These are phyloP conservation scores for Callyntrura sp. DNA, from an alignment of 2,888 invertebrate species.

Conservation along the genomic window DNA sequence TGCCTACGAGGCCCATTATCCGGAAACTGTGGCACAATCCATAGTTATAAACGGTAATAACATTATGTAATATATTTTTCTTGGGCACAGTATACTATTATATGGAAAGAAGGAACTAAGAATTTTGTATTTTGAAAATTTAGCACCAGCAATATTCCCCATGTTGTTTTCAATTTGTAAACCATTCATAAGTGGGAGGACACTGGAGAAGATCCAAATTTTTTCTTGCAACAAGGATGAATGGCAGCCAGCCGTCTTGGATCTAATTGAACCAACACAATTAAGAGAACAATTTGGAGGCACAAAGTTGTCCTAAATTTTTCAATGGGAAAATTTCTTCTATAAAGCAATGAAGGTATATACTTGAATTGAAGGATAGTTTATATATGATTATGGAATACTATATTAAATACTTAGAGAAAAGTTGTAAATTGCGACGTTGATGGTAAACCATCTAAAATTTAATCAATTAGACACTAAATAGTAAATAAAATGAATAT, in stretches of 20 bases:
- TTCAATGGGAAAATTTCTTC: no score
- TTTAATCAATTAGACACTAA: no score
- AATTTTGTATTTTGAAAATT: slow-evolving; percentile 3
- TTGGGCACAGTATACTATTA: not conserved
- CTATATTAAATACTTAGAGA: no score
- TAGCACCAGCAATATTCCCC: slow-evolving; percentile 77
- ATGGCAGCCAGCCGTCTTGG: slow-evolving; percentile 67
- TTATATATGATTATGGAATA: no score
- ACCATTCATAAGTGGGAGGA: slow-evolving; percentile 68
- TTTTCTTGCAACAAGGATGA: slow-evolving; percentile 56
- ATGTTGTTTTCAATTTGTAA: slow-evolving; percentile 75
- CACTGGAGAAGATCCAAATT: slow-evolving; percentile 65
- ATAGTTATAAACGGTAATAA: slow-evolving; percentile 69
- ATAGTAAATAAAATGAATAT: no score
- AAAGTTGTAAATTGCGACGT: no score
- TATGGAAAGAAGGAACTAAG: no score
- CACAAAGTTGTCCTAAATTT: no score
- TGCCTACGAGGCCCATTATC: slow-evolving; percentile 78
- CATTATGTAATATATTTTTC: not conserved
- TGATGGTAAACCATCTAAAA: no score
- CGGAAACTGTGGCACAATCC: slow-evolving; percentile 56
- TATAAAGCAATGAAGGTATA: no score
- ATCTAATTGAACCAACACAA: slow-evolving; percentile 54
- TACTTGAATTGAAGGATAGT: no score
- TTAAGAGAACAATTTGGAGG: slow-evolving; percentile 73